A percentile compares a stretch with the other conserved stretches of the same genome.
phyloP scores from a whole-genome alignment of 2,113 vertebrate genomes.

The Crotalus tigris region DNA sequence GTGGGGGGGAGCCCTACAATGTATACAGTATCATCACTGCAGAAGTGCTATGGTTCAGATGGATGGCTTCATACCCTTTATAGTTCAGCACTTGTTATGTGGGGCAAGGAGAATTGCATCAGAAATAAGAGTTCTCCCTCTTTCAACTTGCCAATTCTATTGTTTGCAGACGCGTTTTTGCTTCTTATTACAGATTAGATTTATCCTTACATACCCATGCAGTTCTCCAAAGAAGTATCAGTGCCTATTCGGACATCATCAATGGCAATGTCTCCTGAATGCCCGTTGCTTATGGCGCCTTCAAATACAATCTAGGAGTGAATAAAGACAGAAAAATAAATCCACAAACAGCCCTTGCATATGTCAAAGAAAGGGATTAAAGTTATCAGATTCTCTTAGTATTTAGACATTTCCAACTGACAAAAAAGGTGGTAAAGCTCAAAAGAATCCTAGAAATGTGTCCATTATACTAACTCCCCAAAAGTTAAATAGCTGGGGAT shows the following conservation, averaged over 20 bases:
- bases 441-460: not conserved
- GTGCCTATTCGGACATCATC: slow-evolving; percentile 92
- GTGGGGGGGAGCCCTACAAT: not conserved
- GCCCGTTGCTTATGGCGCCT: slow-evolving; percentile 84
- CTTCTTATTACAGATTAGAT: not conserved
- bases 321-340: slow-evolving; percentile 28
- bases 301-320: slow-evolving; percentile 88
- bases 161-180: not conserved
- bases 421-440: not conserved
- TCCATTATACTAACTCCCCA: not conserved
- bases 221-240: slow-evolving; percentile 84
- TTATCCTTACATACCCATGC: slow-evolving; percentile 82
- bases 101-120: not conserved
- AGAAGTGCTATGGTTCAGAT: no score
- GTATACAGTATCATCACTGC: not conserved
- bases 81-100: not conserved
- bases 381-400: slow-evolving; percentile 30
- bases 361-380: not conserved
- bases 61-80: not conserved
- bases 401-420: not conserved
- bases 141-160: not conserved
- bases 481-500: not conserved
- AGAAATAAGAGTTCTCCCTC: not conserved
- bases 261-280: slow-evolving; percentile 84
- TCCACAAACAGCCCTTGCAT: not conserved